Conservation (phyloP, 2,797 vertebrate genomes). For the Dendrocincla tyrannina region DNA sequence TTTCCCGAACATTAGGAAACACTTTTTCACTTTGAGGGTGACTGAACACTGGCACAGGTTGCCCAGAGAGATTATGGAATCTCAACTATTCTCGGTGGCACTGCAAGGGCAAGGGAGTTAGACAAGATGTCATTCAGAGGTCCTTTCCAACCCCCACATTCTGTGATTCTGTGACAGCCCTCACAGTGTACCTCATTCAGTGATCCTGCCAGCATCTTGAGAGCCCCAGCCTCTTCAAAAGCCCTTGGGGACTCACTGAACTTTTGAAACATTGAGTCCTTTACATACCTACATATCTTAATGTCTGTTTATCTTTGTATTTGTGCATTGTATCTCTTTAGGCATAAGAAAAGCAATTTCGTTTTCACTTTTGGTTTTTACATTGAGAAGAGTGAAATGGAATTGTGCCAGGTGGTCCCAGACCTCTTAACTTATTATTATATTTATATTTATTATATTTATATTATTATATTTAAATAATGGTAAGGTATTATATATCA, state of each 20-base stretch:
- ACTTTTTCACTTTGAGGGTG: neutral
- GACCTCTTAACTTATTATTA: neutral
- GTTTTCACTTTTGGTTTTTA: neutral
- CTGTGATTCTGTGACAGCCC: neutral
- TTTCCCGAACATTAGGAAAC: neutral
- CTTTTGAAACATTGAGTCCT: neutral
- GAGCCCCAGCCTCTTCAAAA: neutral
- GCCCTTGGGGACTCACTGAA: neutral
- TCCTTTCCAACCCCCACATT: neutral
- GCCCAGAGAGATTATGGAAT: neutral
- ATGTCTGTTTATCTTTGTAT: neutral
- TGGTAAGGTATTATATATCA: neutral
- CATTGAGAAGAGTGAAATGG: neutral
- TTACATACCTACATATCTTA: neutral
- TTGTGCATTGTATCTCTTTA: neutral
- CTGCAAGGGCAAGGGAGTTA: neutral
- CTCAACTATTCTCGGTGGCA: neutral
- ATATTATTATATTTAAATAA: neutral
- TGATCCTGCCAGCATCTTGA: neutral
- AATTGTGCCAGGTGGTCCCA: neutral
- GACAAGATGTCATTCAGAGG: neutral
- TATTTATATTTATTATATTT: too few relatives aligned
- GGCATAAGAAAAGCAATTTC: neutral
- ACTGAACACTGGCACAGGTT: fast-evolving
- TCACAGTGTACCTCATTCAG: neutral